Conservation (phyloP, 1,140 invertebrate species). For the Drosophila miranda region DNA sequence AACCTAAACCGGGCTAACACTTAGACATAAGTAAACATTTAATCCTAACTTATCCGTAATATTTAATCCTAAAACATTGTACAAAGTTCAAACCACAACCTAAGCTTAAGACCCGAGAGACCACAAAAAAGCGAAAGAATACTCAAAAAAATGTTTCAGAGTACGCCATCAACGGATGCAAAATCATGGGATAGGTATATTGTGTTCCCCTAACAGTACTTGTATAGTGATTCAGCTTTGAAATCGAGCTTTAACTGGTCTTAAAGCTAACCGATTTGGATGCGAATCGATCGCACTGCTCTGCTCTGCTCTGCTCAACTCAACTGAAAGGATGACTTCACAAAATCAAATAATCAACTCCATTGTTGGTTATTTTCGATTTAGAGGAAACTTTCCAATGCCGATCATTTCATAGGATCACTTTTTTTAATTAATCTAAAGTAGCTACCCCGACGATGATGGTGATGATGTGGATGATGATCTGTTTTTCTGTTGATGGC, state of each 20-base stretch:
- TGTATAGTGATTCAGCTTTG: conserved; percentile 17
- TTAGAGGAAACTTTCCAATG: conserved; percentile 6
- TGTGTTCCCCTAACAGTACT: not conserved
- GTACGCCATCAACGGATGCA: conserved; percentile 22
- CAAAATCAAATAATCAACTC: conserved; percentile 49
- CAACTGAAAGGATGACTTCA: conserved; percentile 20
- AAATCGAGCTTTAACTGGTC: conserved; percentile 49
- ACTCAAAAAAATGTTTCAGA: conserved; percentile 49
- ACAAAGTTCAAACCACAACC: conserved; percentile 70
- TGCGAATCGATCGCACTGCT: conserved; percentile 14
- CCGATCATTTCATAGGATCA: conserved; percentile 15
- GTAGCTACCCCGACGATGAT: conserved; percentile 6
- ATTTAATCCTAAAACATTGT: conserved; percentile 67
- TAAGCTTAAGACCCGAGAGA: conserved; percentile 60
- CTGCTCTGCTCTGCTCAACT: not conserved
- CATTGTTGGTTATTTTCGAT: conserved; percentile 47
- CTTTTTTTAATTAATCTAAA: conserved; percentile 46
- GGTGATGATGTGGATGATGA: not conserved
- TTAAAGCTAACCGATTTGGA: conserved; percentile 44
- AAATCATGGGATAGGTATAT: not conserved
- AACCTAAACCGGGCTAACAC: conserved; percentile 58
- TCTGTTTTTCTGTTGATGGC: conserved; percentile 33
- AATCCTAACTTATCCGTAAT: conserved; percentile 62
- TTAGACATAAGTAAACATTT: conserved; percentile 46
- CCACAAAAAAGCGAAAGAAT: conserved; percentile 46